Evolutionary conservation across 2,113 vertebrate genomes (phyloP).

Genomic region (Arothron firmamentum): DNA sequence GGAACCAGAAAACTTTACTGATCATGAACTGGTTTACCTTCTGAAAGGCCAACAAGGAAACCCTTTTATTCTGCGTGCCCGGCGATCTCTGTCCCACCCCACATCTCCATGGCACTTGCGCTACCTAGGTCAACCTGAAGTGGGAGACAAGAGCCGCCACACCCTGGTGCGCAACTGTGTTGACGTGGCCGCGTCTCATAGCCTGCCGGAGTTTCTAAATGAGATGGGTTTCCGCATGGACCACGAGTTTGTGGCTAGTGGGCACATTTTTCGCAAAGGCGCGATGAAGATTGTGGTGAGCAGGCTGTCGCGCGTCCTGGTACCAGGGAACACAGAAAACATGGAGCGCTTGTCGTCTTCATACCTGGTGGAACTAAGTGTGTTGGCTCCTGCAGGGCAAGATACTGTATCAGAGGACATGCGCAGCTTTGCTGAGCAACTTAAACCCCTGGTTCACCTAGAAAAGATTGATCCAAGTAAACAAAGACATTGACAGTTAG

Average conservation of each 20-base stretch:
- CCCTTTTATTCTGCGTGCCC: conserved; percentile 91
- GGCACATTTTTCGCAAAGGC: conserved; percentile 92
- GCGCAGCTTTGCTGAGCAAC: conserved; percentile 94
- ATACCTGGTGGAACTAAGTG: conserved; percentile 84
- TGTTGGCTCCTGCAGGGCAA: conserved; percentile 78
- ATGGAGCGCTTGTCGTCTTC: conserved; percentile 90
- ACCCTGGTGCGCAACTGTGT: conserved; percentile 93
- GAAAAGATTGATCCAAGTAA: conserved; percentile 94
- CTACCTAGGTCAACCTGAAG: conserved; percentile 93
- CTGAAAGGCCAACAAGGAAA: conserved; percentile 96
- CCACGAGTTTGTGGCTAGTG: conserved; percentile 93
- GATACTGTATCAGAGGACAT: conserved; percentile 89
- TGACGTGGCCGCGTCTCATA: conserved; percentile 91
- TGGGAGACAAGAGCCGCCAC: conserved; percentile 92
- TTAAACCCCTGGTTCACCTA: conserved; percentile 92
- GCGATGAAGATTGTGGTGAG: conserved; percentile 93
- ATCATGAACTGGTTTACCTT: conserved; percentile 95
- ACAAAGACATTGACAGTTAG: conserved; percentile 79
- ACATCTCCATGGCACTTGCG: conserved; percentile 90
- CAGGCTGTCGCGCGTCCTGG: conserved; percentile 89
- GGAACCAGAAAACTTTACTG: conserved; percentile 90
- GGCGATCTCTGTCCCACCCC: conserved; percentile 84
- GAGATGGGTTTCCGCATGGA: conserved; percentile 99
- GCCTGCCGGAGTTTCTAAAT: conserved; percentile 88
- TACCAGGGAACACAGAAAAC: conserved; percentile 92